These are phyloP conservation scores for Phymorhynchus buccinoides DNA, from an alignment of 1,140 invertebrate species.

Conservation along the genomic window DNA sequence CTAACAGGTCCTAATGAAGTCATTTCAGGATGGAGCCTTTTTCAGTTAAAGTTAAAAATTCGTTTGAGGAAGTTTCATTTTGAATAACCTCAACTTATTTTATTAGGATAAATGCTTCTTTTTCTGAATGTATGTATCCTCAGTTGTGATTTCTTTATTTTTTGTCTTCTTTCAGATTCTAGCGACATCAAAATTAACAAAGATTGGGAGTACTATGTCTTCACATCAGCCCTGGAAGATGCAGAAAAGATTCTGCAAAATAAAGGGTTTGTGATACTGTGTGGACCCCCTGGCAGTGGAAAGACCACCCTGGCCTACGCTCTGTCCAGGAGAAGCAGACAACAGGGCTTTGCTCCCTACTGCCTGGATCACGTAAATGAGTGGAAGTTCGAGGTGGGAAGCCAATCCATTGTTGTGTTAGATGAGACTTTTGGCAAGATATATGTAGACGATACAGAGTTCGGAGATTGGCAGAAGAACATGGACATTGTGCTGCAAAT, in stretches of 20 bases:
- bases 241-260: not conserved
- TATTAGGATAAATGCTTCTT: no score
- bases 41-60: no score
- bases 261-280: not conserved
- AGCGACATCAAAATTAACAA: not conserved
- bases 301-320: conserved; percentile 18
- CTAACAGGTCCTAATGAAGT: no score
- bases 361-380: not conserved
- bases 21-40: no score
- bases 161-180: not conserved
- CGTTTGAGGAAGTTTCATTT: no score
- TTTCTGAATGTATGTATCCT: no score
- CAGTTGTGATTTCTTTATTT: no score
- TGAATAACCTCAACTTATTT: no score
- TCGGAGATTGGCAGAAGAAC: not conserved
- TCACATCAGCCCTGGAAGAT: not conserved
- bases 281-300: conserved; percentile 5
- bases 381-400: not conserved
- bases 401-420: not conserved
- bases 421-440: conserved; percentile 24
- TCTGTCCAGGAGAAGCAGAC: not conserved
- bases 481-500: not conserved
- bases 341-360: not conserved
- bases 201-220: not conserved
- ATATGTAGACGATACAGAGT: not conserved